Conservation (phyloP, 2,888 invertebrate species). For the Monochamus alternatus region DNA sequence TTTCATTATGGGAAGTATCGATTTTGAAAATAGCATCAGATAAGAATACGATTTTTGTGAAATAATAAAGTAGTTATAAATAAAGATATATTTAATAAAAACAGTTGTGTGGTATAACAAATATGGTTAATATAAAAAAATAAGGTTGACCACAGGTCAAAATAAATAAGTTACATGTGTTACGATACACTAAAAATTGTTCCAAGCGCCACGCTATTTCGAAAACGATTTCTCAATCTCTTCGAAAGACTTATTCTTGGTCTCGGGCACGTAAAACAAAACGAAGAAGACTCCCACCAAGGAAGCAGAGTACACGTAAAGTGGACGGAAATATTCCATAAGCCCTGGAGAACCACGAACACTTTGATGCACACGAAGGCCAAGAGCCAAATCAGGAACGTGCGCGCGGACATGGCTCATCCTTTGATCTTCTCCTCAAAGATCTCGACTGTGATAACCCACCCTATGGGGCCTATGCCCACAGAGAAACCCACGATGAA, state of each 20-base stretch:
- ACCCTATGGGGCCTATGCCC: conserved; percentile 88
- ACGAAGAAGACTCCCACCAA: conserved; percentile 78
- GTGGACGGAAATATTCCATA: conserved; percentile 76
- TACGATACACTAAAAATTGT: too few relatives aligned
- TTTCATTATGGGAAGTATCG: too few relatives aligned
- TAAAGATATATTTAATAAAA: too few relatives aligned
- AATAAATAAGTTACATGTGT: too few relatives aligned
- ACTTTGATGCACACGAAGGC: conserved; percentile 84
- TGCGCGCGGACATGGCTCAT: conserved; percentile 82
- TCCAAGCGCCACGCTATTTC: not conserved
- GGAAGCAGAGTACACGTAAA: conserved; percentile 81
- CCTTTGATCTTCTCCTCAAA: conserved; percentile 85
- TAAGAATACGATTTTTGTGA: too few relatives aligned
- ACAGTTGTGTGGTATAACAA: too few relatives aligned
- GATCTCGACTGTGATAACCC: conserved; percentile 85
- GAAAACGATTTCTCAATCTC: conserved; percentile 23
- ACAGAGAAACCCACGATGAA: conserved; percentile 85
- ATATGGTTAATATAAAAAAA: too few relatives aligned
- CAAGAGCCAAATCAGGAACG: conserved; percentile 83
- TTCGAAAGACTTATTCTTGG: conserved; percentile 36
- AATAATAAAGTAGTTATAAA: too few relatives aligned
- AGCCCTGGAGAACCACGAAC: conserved; percentile 73
- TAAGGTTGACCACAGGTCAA: too few relatives aligned
- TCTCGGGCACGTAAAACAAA: conserved; percentile 75
- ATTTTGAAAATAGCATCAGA: too few relatives aligned